A percentile compares a stretch with the other conserved stretches of the same genome.
Evolutionary conservation across 2,888 invertebrate genomes (phyloP).

Genomic region (Harpagoxenus sublaevis): DNA sequence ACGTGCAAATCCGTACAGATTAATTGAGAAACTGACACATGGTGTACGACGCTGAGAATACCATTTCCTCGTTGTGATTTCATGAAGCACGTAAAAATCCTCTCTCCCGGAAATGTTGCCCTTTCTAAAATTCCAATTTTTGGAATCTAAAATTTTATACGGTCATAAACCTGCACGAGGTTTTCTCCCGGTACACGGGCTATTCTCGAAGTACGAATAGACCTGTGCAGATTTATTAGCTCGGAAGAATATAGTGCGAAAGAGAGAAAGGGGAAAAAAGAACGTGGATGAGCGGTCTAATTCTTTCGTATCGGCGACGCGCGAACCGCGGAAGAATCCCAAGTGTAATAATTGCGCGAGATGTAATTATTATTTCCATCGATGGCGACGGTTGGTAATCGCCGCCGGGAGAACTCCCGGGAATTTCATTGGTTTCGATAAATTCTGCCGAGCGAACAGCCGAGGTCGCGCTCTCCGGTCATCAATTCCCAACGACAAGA

Average conservation of each 20-base stretch:
- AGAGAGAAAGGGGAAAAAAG: background rate
- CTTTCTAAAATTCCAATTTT: background rate
- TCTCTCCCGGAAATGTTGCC: background rate
- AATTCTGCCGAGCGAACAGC: constrained; percentile 62
- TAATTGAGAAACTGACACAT: background rate
- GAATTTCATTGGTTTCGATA: constrained; percentile 77
- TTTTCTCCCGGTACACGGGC: background rate
- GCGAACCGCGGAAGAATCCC: constrained; percentile 51
- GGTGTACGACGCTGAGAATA: background rate
- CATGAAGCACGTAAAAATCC: constrained; percentile 16
- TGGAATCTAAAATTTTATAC: background rate
- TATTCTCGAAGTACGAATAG: background rate
- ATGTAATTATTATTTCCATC: constrained; percentile 71
- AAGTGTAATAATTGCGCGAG: constrained; percentile 60
- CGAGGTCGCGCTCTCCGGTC: constrained; percentile 64
- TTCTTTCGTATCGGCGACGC: constrained; percentile 28
- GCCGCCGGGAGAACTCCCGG: constrained; percentile 56
- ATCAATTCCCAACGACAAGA: constrained; percentile 69
- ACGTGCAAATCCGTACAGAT: background rate
- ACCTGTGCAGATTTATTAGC: background rate
- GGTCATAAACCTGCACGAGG: background rate
- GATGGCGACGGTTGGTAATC: constrained; percentile 59
- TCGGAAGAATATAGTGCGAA: background rate
- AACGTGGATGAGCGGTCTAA: background rate
- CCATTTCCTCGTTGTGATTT: background rate